phyloP scores from a whole-genome alignment of 2,797 vertebrate genomes.

The Notolabrus celidotus region DNA sequence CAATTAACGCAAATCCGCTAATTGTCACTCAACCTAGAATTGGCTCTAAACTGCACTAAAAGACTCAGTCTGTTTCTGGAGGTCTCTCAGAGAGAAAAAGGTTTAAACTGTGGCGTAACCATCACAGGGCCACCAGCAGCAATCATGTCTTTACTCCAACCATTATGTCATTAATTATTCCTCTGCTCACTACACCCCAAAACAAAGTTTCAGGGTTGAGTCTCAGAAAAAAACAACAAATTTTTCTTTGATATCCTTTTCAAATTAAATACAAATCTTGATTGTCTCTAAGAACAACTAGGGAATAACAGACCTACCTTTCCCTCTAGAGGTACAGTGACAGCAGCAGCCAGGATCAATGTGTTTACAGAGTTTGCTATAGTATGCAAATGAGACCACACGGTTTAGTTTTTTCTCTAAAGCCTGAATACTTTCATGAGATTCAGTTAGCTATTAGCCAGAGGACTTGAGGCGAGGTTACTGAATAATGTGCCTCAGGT shows the following conservation, averaged over 20 bases:
- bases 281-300: conserved; percentile 42
- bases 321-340: conserved; percentile 52
- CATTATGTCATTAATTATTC: too few species aligned
- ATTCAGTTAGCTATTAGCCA: conserved; percentile 36
- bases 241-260: conserved; percentile 55
- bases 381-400: conserved; percentile 36
- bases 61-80: too few species aligned
- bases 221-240: conserved; percentile 36
- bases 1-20: too few species aligned
- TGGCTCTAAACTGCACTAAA: too few species aligned
- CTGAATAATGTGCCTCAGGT: conserved; percentile 51
- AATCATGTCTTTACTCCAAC: too few species aligned
- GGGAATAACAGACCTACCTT: conserved; percentile 19
- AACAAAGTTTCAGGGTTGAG: too few species aligned
- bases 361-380: conserved; percentile 41
- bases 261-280: conserved; percentile 54
- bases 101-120: too few species aligned
- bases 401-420: conserved; percentile 12
- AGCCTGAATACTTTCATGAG: conserved; percentile 19
- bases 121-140: too few species aligned
- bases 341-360: conserved; percentile 46
- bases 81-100: too few species aligned
- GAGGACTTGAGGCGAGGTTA: conserved; percentile 40
- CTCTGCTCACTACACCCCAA: too few species aligned
- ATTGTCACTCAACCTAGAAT: too few species aligned